Base-by-base conservation (phyloP, 2,888 invertebrate species). In the Drosophila neotestacea region DNA sequence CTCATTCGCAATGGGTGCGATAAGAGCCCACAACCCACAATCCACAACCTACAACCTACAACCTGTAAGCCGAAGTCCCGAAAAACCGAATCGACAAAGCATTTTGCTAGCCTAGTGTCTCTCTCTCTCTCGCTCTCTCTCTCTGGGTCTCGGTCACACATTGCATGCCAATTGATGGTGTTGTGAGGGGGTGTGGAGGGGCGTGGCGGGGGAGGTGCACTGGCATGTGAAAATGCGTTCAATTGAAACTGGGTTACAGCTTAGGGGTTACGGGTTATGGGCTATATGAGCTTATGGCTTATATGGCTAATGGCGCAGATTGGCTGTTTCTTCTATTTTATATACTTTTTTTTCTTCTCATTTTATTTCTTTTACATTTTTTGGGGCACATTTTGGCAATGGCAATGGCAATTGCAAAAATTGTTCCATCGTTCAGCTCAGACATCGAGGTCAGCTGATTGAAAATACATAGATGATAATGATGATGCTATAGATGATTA, bases 201-300 rank as follows among this genome's bases (percentile, higher is more conserved):
- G 5, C 4, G 28, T 11, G 16, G 42, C 3, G 10, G 28, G 16
- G 59, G 47, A 59, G 80, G 86, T 81, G 84, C 84, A 88, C 59
- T 88, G 85, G 85, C 87, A 88, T 84, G 89, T 84, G 84, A 84
- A 88, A 84, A 84, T 86, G 89, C 84, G 84, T 84, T 88, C 79
- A 88, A 86, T 84, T 86, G 89, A 84, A 84, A 88, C 89, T 84
- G 89, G 85, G 84, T 84, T 86, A 88, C 81, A 75, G 79, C 72
- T 83, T 77, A 61, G 73, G 77, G 74, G 64, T 67, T 72, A 79
- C 41, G 85, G 85, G 62, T 50, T 81, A 82, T 71, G 68, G 70
- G 39, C 54, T 56, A 69, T 84, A 86, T 78, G 61, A 66, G 85
- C 80, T 87, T 76, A 87, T 87, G 55, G 79, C 51, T 79, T 87